These are phyloP conservation scores for Gymnocheta viridis DNA, from an alignment of 2,888 invertebrate species.

Conservation along the genomic window DNA sequence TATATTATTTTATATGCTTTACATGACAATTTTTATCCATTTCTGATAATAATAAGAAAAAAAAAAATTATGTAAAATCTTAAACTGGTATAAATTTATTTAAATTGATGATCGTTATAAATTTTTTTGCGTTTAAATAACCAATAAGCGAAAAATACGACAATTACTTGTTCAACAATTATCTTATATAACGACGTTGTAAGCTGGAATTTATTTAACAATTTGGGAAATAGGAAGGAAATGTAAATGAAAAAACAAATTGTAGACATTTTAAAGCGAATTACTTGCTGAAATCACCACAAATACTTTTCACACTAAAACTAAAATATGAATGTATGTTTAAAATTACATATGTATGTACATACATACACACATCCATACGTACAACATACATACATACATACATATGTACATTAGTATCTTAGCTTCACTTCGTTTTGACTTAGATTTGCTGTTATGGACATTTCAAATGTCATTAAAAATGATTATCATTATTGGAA, in stretches of 20 bases:
- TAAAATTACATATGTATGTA: no score
- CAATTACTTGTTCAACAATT: not conserved
- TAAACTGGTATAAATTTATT: constrained; percentile 48
- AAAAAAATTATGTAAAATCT: constrained; percentile 29
- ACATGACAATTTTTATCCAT: constrained; percentile 24
- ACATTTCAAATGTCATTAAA: constrained; percentile 3
- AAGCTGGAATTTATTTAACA: not conserved
- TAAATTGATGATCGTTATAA: constrained; percentile 46
- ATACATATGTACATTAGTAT: not conserved
- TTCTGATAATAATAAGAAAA: constrained; percentile 26
- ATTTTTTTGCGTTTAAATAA: constrained; percentile 7
- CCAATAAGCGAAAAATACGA: not conserved
- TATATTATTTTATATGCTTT: no score
- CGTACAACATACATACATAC: not conserved
- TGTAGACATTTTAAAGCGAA: not conserved
- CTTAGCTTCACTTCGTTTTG: not conserved
- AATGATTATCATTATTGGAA: constrained; percentile 5
- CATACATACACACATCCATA: no score
- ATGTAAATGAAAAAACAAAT: not conserved
- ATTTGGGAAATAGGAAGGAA: not conserved
- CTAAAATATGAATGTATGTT: not conserved
- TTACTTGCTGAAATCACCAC: not conserved
- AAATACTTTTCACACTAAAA: not conserved
- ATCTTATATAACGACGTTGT: constrained; percentile 6
- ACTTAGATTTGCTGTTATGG: not conserved